Percentiles rank a stretch among this genome's conserved stretches.
phyloP scores from a whole-genome alignment of 1,140 invertebrate species.

The Drosophila ambigua region DNA sequence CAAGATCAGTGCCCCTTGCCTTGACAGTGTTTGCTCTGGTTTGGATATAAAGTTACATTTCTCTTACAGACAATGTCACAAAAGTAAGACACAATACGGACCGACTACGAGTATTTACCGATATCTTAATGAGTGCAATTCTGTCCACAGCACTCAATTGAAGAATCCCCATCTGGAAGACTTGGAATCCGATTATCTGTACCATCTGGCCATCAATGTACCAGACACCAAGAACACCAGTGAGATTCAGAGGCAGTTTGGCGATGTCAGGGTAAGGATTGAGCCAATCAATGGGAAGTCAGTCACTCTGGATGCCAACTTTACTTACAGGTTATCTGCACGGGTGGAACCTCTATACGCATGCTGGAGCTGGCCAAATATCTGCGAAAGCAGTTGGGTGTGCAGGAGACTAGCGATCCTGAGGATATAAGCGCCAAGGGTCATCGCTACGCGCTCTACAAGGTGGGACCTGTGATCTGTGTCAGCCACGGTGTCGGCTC shows the following conservation, averaged over 20 bases:
- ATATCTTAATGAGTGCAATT: background rate
- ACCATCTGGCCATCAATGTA: conserved; percentile 91
- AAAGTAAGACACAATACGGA: conserved; percentile 2
- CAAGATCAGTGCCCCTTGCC: background rate
- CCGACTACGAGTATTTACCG: no score
- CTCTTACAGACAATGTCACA: conserved; percentile 17
- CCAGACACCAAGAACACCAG: conserved; percentile 86
- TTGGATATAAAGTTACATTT: no score
- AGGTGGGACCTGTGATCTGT: conserved; percentile 85
- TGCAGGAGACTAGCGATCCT: conserved; percentile 90
- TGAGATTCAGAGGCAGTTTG: conserved; percentile 92
- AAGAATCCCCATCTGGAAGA: conserved; percentile 89
- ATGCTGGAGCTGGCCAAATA: conserved; percentile 95
- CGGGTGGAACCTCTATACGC: conserved; percentile 96
- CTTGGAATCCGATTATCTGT: conserved; percentile 92
- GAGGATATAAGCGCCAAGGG: conserved; percentile 91
- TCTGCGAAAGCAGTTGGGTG: conserved; percentile 92
- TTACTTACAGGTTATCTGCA: conserved; percentile 93
- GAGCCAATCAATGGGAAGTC: conserved; percentile 36
- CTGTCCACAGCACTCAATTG: conserved; percentile 65
- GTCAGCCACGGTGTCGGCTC: conserved; percentile 95
- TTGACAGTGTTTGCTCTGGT: no score
- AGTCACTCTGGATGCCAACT: background rate
- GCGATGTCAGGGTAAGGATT: conserved; percentile 91
- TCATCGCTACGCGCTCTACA: conserved; percentile 96